Evolutionary conservation across 2,888 invertebrate genomes (phyloP).

Genomic region (Plusia festucae): DNA sequence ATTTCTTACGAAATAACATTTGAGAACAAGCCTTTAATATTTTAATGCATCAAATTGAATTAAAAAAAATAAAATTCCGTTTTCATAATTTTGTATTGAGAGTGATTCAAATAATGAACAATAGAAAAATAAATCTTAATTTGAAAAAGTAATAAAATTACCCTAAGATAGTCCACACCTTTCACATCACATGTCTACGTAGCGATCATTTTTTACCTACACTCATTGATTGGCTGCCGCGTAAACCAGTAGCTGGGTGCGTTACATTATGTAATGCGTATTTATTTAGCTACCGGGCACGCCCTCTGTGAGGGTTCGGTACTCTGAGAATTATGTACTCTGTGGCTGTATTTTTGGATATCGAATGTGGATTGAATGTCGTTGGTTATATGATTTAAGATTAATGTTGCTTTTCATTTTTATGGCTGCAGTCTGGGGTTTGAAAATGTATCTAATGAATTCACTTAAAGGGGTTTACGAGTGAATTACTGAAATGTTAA

Average conservation of each 20-base stretch:
- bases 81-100: no score
- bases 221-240: constrained; percentile 83
- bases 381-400: background rate
- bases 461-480: no score
- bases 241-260: constrained; percentile 86
- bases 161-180: constrained; percentile 18
- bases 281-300: constrained; percentile 74
- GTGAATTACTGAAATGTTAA: no score
- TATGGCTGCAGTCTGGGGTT: no score
- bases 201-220: constrained; percentile 59
- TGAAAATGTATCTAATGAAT: no score
- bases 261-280: constrained; percentile 65
- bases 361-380: background rate
- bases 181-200: constrained; percentile 16
- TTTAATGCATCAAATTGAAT: background rate
- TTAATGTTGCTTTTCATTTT: no score
- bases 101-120: background rate
- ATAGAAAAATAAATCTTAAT: background rate
- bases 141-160: constrained; percentile 25
- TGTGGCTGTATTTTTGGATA: constrained; percentile 20
- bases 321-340: constrained; percentile 37
- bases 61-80: no score
- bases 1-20: no score
- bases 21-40: no score
- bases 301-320: constrained; percentile 69